Percentiles rank a stretch among this genome's conserved stretches.
Conservation (phyloP, 1,140 invertebrate species). For the Paraescarpia echinospica region DNA sequence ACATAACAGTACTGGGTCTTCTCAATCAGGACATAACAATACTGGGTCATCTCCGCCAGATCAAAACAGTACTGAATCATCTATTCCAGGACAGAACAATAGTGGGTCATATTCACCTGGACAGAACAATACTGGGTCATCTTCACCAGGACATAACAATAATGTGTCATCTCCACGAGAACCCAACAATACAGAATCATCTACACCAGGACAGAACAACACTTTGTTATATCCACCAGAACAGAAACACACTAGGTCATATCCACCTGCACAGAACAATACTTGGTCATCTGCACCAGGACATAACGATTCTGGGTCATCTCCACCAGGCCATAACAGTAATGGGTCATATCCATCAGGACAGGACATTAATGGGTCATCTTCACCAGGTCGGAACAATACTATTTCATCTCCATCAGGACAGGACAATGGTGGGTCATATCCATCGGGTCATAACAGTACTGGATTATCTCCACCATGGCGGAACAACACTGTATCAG, state of each 20-base stretch:
- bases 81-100: neutral
- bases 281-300: neutral
- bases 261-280: neutral
- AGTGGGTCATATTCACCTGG: neutral
- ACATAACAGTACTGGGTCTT: neutral
- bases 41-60: neutral
- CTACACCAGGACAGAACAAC: neutral
- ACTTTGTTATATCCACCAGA: neutral
- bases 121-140: neutral
- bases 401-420: neutral
- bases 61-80: neutral
- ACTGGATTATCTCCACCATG: neutral
- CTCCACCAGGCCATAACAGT: neutral
- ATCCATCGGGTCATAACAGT: neutral
- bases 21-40: neutral
- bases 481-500: neutral
- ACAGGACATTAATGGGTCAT: neutral
- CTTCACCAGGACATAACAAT: neutral
- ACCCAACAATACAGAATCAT: neutral
- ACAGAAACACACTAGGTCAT: neutral
- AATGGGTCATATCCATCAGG: neutral
- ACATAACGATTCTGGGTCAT: neutral
- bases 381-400: neutral
- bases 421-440: neutral
- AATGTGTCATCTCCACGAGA: neutral